A percentile compares a stretch with the other conserved stretches of the same genome.
Conservation (phyloP, 2,888 invertebrate species). For the Ochropleura plecta region DNA sequence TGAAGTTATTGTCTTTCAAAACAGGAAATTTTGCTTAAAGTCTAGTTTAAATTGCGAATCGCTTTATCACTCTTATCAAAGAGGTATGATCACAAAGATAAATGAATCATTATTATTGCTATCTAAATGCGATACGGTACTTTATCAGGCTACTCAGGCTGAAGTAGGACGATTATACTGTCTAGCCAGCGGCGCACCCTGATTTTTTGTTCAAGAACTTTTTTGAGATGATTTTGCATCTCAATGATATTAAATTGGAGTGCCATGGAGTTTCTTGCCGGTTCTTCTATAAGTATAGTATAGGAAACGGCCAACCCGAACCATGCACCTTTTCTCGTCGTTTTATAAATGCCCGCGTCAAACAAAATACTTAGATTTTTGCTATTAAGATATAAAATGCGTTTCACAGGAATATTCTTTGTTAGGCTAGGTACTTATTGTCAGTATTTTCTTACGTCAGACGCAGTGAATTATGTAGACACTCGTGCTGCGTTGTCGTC, state of each 20-base stretch:
- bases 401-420: constrained; percentile 35
- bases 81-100: constrained; percentile 43
- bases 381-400: neutral
- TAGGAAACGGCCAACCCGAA: too few relatives aligned
- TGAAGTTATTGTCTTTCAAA: constrained; percentile 3
- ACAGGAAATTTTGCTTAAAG: constrained; percentile 14
- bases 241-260: too few relatives aligned
- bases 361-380: too few relatives aligned
- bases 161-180: constrained; percentile 73
- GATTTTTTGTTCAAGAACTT: constrained; percentile 48
- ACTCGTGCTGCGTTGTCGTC: constrained; percentile 43
- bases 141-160: constrained; percentile 73
- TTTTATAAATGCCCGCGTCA: too few relatives aligned
- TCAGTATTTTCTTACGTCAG: constrained; percentile 46
- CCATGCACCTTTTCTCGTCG: too few relatives aligned
- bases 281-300: too few relatives aligned
- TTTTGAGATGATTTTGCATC: constrained; percentile 5
- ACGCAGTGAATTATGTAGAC: constrained; percentile 47
- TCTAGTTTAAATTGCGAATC: constrained; percentile 27
- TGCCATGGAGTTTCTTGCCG: too few relatives aligned
- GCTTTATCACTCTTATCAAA: constrained; percentile 42
- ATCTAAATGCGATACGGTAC: constrained; percentile 72
- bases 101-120: constrained; percentile 62
- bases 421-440: constrained; percentile 16
- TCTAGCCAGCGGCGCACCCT: constrained; percentile 62